These are phyloP conservation scores for Phaethornis superciliosus DNA, from an alignment of 2,113 vertebrate species.

Conservation along the genomic window DNA sequence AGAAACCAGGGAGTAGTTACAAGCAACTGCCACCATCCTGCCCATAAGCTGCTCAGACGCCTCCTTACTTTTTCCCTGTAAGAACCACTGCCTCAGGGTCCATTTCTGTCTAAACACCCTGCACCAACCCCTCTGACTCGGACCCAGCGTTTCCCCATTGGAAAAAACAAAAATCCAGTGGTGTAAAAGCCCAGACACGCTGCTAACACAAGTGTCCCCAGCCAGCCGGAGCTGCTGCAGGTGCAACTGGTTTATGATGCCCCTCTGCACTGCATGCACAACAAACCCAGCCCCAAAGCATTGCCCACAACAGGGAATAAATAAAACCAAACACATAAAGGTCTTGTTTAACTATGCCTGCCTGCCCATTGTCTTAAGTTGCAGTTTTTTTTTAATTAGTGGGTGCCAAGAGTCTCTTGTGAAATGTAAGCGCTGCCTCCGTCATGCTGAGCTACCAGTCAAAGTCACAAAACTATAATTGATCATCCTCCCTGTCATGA, in stretches of 20 bases:
- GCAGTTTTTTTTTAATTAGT: conserved; percentile 15
- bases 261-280: conserved; percentile 11
- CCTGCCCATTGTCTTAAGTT: background rate
- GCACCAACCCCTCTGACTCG: background rate
- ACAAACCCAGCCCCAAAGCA: conserved; percentile 22
- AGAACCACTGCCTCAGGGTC: conserved; percentile 2
- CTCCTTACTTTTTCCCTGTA: background rate
- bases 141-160: background rate
- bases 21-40: background rate
- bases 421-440: background rate
- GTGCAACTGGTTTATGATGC: conserved; percentile 70
- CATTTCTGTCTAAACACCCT: conserved; percentile 29
- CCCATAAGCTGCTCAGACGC: background rate
- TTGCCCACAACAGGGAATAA: background rate
- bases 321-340: background rate
- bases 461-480: conserved; percentile 56
- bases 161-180: background rate
- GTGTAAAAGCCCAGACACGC: background rate
- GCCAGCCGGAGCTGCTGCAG: conserved; percentile 54
- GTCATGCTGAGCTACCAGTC: conserved; percentile 10
- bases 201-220: conserved; percentile 11
- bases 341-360: conserved; percentile 30
- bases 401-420: background rate
- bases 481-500: conserved; percentile 55
- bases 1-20: background rate